These are phyloP conservation scores for Microtus ochrogaster DNA, from an alignment of 2,113 vertebrate genomes.

Conservation along the genomic window DNA sequence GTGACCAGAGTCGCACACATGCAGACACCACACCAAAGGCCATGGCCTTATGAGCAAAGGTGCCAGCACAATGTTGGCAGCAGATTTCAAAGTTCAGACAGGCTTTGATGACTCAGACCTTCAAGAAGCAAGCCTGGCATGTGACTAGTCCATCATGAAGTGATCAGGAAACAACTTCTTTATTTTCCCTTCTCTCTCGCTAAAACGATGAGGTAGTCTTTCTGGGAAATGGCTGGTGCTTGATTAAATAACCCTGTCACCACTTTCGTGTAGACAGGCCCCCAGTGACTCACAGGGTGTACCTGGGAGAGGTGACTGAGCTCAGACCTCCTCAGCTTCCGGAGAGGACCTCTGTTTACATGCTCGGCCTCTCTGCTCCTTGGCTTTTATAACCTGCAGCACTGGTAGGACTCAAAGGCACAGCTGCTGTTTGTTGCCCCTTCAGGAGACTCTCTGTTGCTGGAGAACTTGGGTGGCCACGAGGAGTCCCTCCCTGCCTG, in stretches of 20 bases:
- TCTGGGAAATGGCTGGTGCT: slow-evolving; percentile 39
- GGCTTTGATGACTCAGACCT: slow-evolving; percentile 9
- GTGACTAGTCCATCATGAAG: background rate
- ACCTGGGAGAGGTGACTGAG: background rate
- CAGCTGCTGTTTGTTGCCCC: background rate
- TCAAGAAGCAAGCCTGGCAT: background rate
- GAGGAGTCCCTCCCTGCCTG: background rate
- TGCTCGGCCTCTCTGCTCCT: background rate
- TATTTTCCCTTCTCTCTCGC: slow-evolving; percentile 11
- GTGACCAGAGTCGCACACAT: background rate
- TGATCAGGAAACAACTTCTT: slow-evolving; percentile 15
- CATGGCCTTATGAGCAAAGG: background rate
- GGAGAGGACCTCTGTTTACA: background rate
- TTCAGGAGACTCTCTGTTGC: background rate
- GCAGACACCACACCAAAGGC: background rate
- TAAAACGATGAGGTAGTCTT: slow-evolving; percentile 20
- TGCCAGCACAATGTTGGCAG: background rate
- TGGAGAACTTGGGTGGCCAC: background rate
- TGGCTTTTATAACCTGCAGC: background rate
- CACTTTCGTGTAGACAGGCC: background rate
- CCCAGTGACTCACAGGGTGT: background rate
- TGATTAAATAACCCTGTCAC: background rate
- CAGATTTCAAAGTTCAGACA: slow-evolving; percentile 29
- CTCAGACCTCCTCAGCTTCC: background rate
- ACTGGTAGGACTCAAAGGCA: background rate